Conservation (phyloP, 2,888 invertebrate genomes). For the Mesopsocus fuscifrons region DNA sequence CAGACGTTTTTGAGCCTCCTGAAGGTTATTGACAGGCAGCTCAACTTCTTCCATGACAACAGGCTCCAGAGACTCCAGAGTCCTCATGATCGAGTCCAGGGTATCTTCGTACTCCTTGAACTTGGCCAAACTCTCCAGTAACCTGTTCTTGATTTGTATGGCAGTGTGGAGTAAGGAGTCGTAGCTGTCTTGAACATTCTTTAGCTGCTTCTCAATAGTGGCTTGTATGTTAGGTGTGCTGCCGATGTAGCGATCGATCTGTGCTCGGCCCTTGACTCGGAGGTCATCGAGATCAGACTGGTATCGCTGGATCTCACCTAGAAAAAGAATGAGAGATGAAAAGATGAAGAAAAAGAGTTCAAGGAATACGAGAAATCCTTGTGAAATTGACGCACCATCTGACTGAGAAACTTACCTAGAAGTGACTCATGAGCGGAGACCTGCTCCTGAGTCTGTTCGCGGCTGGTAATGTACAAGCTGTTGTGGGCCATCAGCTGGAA, state of each 20-base stretch:
- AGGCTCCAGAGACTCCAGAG: slow-evolving; percentile 61
- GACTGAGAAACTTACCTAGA: slow-evolving; percentile 22
- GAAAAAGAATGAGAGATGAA: too few species aligned
- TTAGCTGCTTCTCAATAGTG: slow-evolving; percentile 66
- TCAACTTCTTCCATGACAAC: slow-evolving; percentile 53
- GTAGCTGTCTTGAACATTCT: slow-evolving; percentile 86
- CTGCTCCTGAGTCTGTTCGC: slow-evolving; percentile 80
- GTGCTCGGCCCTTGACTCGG: slow-evolving; percentile 62
- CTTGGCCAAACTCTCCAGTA: slow-evolving; percentile 73
- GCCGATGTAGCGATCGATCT: slow-evolving; percentile 59
- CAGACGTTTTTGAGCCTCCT: slow-evolving; percentile 49
- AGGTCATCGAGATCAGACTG: slow-evolving; percentile 62
- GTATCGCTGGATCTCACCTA: slow-evolving; percentile 54
- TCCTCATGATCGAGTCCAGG: slow-evolving; percentile 62
- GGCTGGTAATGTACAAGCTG: slow-evolving; percentile 75
- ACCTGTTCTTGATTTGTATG: slow-evolving; percentile 70
- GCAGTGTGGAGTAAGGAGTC: slow-evolving; percentile 76
- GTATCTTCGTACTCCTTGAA: slow-evolving; percentile 89
- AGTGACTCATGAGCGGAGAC: slow-evolving; percentile 68
- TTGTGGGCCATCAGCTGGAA: slow-evolving; percentile 94
- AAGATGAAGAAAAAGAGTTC: slow-evolving; percentile 12
- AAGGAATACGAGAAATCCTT: slow-evolving; percentile 4
- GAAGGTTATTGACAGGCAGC: slow-evolving; percentile 51
- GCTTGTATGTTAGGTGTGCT: slow-evolving; percentile 53
- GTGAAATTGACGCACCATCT: not conserved